Percentiles rank a stretch among this genome's conserved stretches.
Conservation (phyloP, 2,888 invertebrate genomes). For the Linnaemya vulpina region DNA sequence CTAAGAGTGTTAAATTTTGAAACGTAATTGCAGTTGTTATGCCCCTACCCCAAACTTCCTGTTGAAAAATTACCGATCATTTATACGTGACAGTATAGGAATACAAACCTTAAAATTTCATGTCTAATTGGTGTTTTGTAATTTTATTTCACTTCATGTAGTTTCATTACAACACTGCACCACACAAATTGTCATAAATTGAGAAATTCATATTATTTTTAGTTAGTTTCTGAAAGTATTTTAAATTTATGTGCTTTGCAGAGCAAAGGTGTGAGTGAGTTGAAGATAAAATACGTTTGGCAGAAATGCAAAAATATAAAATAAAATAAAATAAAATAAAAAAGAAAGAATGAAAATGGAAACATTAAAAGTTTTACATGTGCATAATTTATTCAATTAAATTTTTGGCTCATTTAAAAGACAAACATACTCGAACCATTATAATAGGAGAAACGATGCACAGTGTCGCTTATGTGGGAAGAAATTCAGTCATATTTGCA, state of each 20-base stretch:
- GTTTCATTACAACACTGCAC: background rate
- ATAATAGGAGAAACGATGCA: slow-evolving; percentile 11
- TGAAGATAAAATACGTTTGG: slow-evolving; percentile 35
- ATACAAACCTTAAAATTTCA: slow-evolving; percentile 48
- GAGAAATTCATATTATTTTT: slow-evolving; percentile 35
- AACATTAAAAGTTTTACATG: slow-evolving; percentile 59
- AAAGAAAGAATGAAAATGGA: slow-evolving; percentile 41
- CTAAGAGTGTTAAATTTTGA: slow-evolving; percentile 50
- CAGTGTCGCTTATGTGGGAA: background rate
- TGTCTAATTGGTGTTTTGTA: slow-evolving; percentile 60
- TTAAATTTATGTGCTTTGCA: slow-evolving; percentile 52
- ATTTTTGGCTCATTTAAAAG: slow-evolving; percentile 69
- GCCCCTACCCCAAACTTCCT: slow-evolving; percentile 32
- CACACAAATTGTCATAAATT: slow-evolving; percentile 52
- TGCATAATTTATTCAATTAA: slow-evolving; percentile 72
- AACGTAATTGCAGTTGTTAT: slow-evolving; percentile 54
- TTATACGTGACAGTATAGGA: background rate
- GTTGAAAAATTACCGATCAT: slow-evolving; percentile 22
- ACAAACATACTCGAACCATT: slow-evolving; percentile 55
- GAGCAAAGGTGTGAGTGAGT: slow-evolving; percentile 47
- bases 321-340: slow-evolving; percentile 16
- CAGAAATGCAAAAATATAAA: no score
- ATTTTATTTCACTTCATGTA: background rate
- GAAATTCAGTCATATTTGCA: no score
- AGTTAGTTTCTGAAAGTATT: slow-evolving; percentile 42